Evolutionary conservation across 23 tunicate species (phyloP), one percentile per base, ranked within the genome.

Genomic region (Pegea sp.): DNA sequence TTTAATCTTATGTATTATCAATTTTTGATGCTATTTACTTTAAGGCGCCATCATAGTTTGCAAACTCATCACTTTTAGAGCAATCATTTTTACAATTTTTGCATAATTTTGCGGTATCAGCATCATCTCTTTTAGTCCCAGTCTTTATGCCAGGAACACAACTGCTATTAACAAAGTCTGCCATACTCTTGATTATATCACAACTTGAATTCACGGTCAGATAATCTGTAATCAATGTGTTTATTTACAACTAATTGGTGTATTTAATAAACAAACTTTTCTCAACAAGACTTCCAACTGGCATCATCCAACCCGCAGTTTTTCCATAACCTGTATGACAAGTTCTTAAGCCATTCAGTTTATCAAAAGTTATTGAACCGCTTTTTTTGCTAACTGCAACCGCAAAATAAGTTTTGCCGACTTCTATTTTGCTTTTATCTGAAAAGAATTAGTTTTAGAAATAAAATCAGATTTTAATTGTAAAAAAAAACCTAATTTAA

Each of bases 281-380:
- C n/a, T n/a, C n/a, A n/a, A n/a, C n/a, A n/a, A n/a, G n/a, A n/a
- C n/a, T n/a, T n/a, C 80, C 80, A 31, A 72, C 53, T 3, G 80
- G 80, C 65, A 64, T 64, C 0, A 28, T 49, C 80, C 80, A 72
- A 16, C 80, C 80, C 20, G 80, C 70, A 44, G 71, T 72, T 57
- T 58, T 64, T 5, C 38, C 50, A 29, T 42, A 55, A 6, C 70
- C 70, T 6, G 70, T 64, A 42, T 72, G 80, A 58, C 80, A 72
- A 29, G 56, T 20, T 29, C 18, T 56, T 49, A 53, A 60, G 6
- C 59, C 55, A 5, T 24, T 28, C 20, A 72, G 30, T 2, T 60
- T 67, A 48, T 22, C 42, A 18, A 3, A 1, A 5, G 70, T 57
- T 22, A 72, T 31, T 28, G 4, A n/a, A 31, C 64, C 65, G 0